Evolutionary conservation across 2,113 vertebrate genomes (phyloP).

Genomic region (Terrapene triunguis): DNA sequence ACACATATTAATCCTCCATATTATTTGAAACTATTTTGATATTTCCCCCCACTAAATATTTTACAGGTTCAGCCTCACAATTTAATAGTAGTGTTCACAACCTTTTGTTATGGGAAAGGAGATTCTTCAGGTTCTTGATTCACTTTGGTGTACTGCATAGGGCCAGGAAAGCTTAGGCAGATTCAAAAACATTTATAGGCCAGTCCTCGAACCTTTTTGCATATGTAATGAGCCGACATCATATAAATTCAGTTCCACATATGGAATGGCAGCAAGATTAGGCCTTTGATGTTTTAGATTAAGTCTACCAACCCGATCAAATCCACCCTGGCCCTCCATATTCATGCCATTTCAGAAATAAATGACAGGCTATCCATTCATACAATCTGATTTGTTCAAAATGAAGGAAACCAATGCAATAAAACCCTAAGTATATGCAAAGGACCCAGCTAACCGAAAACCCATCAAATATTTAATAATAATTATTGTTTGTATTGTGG

Average conservation of each 20-base stretch:
- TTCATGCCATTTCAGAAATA: background rate
- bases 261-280: background rate
- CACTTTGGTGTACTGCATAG: background rate
- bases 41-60: background rate
- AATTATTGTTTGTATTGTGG: background rate
- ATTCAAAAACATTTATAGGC: background rate
- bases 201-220: background rate
- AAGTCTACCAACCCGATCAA: background rate
- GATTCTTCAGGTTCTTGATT: background rate
- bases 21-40: rapidly evolving
- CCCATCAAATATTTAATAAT: background rate
- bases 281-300: background rate
- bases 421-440: background rate
- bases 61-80: background rate
- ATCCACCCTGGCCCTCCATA: background rate
- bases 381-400: background rate
- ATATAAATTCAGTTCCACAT: background rate
- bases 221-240: background rate
- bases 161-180: background rate
- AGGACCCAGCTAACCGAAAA: background rate
- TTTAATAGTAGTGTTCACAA: background rate
- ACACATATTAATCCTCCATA: background rate
- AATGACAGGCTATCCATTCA: background rate
- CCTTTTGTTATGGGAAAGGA: background rate
- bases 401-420: background rate